Evolutionary conservation across 2,797 vertebrate genomes (phyloP), one percentile per base, ranked within the genome.

Genomic region (Pitangus sulphuratus): DNA sequence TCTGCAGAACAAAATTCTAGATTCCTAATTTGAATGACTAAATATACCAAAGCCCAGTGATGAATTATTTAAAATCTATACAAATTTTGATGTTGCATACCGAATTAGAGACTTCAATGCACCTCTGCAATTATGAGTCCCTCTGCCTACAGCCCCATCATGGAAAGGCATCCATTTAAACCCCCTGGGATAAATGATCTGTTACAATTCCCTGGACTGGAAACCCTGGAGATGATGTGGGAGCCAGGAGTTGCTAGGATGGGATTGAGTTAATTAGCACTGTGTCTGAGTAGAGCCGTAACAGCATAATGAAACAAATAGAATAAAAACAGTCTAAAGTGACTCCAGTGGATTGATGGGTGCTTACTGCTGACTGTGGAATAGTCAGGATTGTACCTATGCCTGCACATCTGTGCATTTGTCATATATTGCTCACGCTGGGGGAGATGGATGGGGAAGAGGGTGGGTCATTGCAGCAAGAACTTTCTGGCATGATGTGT

Each of bases 201-300:
- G 58, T 84, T 94, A 72, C 69, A 93, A 78, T 68, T 88, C 95
- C 80, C 77, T 60, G 74, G 77, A 72, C 70, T 96, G 62, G 69
- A 95, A 96, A 93, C 74, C 83, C 83, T 82, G 66, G 87, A 94
- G 89, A 87, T 80, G 45, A 83, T 81, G 39, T 62, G 72, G 50
- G 68, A 96, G 70, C 80, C 66, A 79, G 26, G 65, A 93, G 40
- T 78, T 76, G 69, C 80, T 78, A 71, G 58, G 58, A 76, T 84
- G 74, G 87, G 87, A 93, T 35, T 62, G 54, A 96, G 83, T 93
- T 94, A 96, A 96, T 94, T 93, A 96, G 93, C 89, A 68, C 45
- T n/a, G 71, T n/a, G 69, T 89, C 91, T 94, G 82, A 95, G 53
- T 72, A 96, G 89, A 86, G 47, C 74, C 0, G 1, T 95, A 95